Percentiles rank a stretch among this genome's conserved stretches.
Evolutionary conservation across 2,797 vertebrate genomes (phyloP).

Genomic region (Epinephelus awoara): DNA sequence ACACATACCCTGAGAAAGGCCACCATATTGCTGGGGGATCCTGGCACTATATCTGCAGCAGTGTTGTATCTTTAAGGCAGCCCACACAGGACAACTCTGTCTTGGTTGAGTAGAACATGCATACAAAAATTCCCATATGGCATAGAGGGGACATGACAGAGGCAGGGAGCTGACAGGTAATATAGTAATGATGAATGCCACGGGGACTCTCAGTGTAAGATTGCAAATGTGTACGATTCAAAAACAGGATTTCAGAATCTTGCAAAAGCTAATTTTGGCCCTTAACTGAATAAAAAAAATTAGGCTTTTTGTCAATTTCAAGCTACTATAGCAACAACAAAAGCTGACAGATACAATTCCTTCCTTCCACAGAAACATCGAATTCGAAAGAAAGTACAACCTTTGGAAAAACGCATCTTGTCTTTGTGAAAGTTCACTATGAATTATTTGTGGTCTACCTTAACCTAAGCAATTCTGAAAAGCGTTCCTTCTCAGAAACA

Average conservation of each 20-base stretch:
- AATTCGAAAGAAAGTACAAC: constrained; percentile 29
- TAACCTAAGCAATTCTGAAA: constrained; percentile 65
- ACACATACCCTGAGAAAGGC: constrained; percentile 18
- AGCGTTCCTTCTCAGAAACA: constrained; percentile 66
- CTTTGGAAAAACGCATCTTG: constrained; percentile 42
- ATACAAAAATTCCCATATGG: constrained; percentile 44
- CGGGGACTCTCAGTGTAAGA: constrained; percentile 3
- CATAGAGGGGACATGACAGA: constrained; percentile 30
- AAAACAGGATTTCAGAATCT: constrained; percentile 38
- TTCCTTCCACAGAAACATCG: constrained; percentile 6
- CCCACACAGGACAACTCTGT: constrained; percentile 45
- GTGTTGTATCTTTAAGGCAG: constrained; percentile 35
- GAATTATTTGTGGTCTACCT: constrained; percentile 50
- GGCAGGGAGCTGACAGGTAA: constrained; percentile 55
- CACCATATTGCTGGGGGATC: constrained; percentile 25
- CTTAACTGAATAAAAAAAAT: constrained; percentile 21
- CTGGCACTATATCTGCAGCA: constrained; percentile 7
- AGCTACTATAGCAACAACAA: constrained; percentile 28
- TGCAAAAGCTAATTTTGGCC: constrained; percentile 11
- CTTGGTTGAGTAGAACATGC: constrained; percentile 36
- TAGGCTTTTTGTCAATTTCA: constrained; percentile 19
- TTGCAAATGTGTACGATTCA: constrained; percentile 29
- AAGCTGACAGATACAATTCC: constrained; percentile 29
- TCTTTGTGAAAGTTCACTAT: constrained; percentile 57
- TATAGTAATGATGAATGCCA: constrained; percentile 55